A percentile compares a stretch with the other conserved stretches of the same genome.
Conservation (phyloP, 2,888 invertebrate genomes). For the Mycalesis mineus region DNA sequence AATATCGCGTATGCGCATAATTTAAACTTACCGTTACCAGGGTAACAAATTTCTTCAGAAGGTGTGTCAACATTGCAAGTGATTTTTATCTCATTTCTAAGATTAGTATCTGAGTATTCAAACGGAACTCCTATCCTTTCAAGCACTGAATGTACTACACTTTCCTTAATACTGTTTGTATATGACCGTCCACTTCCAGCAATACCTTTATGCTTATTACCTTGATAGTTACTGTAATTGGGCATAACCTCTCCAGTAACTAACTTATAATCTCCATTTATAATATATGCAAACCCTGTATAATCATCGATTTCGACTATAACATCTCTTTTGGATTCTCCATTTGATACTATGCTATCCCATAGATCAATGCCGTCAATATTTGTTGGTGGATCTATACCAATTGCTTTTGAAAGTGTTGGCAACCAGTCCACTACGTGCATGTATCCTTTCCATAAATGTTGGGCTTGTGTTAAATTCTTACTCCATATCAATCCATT, state of each 20-base stretch:
- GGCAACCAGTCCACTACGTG: constrained; percentile 91
- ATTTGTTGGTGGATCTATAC: constrained; percentile 40
- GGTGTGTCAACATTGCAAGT: constrained; percentile 36
- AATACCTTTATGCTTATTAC: constrained; percentile 45
- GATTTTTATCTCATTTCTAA: constrained; percentile 44
- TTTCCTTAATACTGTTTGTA: constrained; percentile 39
- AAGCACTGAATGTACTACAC: constrained; percentile 45
- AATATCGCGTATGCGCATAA: too few species aligned
- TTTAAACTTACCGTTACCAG: constrained; percentile 29
- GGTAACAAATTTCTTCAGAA: constrained; percentile 41
- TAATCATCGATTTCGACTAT: constrained; percentile 61
- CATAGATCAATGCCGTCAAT: constrained; percentile 63
- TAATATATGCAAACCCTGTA: constrained; percentile 48
- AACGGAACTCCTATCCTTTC: constrained; percentile 40
- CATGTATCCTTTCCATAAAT: constrained; percentile 76
- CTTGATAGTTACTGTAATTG: constrained; percentile 46
- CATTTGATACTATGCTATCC: constrained; percentile 50
- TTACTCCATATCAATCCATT: constrained; percentile 84
- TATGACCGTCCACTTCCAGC: constrained; percentile 50
- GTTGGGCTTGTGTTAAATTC: constrained; percentile 52
- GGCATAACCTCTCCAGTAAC: constrained; percentile 44
- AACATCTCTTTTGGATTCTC: constrained; percentile 43
- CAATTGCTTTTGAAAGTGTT: constrained; percentile 77
- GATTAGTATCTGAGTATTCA: constrained; percentile 31
- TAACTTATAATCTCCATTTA: constrained; percentile 53